phyloP scores from a whole-genome alignment of 2,113 vertebrate genomes.

The Pholis gunnellus region DNA sequence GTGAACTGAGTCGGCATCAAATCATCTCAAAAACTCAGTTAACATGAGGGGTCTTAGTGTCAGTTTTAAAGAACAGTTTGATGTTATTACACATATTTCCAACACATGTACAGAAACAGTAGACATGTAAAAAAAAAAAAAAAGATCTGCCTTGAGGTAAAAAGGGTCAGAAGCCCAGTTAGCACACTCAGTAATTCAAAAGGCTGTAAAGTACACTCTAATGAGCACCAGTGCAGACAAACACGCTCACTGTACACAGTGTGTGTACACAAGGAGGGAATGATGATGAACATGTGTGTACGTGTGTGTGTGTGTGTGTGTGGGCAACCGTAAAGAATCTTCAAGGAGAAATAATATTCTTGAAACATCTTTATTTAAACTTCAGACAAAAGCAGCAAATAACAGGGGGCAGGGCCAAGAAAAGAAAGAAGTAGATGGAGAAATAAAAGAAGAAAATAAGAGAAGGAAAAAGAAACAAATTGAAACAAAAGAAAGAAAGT shows the following conservation, averaged over 20 bases:
- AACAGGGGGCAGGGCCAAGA: slow-evolving; percentile 17
- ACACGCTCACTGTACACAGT: slow-evolving; percentile 21
- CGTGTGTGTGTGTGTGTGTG: not conserved
- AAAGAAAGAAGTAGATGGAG: slow-evolving; percentile 26
- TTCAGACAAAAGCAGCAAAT: slow-evolving; percentile 78
- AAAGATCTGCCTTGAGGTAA: slow-evolving; percentile 32
- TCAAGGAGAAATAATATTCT: slow-evolving; percentile 14
- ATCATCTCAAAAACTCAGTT: slow-evolving; percentile 1
- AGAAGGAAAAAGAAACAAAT: slow-evolving; percentile 19
- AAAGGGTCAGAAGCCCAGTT: slow-evolving; percentile 70
- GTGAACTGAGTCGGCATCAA: slow-evolving; percentile 14
- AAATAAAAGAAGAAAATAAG: slow-evolving; percentile 34
- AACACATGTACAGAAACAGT: not conserved
- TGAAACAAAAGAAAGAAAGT: slow-evolving; percentile 17
- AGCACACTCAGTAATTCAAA: slow-evolving; percentile 48
- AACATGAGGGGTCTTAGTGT: not conserved
- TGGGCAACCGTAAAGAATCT: not conserved
- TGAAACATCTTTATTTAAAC: slow-evolving; percentile 80
- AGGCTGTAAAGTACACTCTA: slow-evolving; percentile 19
- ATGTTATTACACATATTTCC: not conserved
- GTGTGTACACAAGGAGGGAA: slow-evolving; percentile 47
- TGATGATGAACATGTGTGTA: slow-evolving; percentile 6
- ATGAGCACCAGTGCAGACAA: slow-evolving; percentile 21
- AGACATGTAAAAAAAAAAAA: not conserved
- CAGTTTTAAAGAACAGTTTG: not conserved